Percentiles rank a stretch among this genome's conserved stretches.
These are phyloP conservation scores for Synanceia verrucosa DNA, from an alignment of 2,797 vertebrate species.

Conservation along the genomic window DNA sequence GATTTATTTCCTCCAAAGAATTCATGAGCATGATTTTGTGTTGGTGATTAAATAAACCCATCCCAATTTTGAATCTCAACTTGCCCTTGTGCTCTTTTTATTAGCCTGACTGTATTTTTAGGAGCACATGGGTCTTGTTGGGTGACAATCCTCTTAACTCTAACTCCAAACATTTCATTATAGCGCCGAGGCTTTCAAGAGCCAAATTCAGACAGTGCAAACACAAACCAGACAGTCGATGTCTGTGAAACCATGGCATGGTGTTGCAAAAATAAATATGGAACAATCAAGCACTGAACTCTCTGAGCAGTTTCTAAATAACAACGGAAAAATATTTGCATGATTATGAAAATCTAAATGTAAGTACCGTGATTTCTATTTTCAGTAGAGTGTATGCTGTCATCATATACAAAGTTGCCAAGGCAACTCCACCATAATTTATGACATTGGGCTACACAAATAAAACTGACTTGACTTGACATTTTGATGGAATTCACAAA, in stretches of 20 bases:
- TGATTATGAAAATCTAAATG: constrained; percentile 1
- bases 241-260: constrained; percentile 23
- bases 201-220: constrained; percentile 41
- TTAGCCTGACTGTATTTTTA: constrained; percentile 58
- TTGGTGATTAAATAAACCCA: constrained; percentile 67
- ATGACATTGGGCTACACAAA: no score
- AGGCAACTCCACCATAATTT: constrained; percentile 1
- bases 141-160: constrained; percentile 61
- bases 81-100: constrained; percentile 42
- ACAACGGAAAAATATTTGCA: constrained; percentile 23
- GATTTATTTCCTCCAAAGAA: constrained; percentile 56
- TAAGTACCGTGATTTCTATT: no score
- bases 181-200: constrained; percentile 20
- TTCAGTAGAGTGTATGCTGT: constrained; percentile 6
- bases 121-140: constrained; percentile 38
- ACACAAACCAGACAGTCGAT: constrained; percentile 36
- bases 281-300: constrained; percentile 29
- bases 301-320: constrained; percentile 39
- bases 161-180: constrained; percentile 57
- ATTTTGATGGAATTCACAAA: constrained; percentile 39
- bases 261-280: constrained; percentile 49
- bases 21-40: constrained; percentile 55
- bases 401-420: constrained; percentile 19
- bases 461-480: no score
- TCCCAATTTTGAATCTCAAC: constrained; percentile 53